phyloP scores from a whole-genome alignment of 2,888 invertebrate genomes.

The Automeris io region DNA sequence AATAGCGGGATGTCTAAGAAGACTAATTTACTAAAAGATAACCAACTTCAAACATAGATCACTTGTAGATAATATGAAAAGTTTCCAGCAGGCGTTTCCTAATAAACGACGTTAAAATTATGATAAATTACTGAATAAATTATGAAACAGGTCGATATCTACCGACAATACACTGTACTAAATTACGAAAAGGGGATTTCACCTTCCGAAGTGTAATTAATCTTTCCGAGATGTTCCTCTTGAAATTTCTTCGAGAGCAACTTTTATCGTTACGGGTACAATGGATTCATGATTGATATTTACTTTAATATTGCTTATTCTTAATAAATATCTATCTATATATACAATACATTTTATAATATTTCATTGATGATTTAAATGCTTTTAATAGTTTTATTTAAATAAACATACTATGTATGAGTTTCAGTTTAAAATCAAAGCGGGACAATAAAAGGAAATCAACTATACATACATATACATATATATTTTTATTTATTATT shows the following conservation, averaged over 20 bases:
- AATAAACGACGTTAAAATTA: slow-evolving; percentile 27
- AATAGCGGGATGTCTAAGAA: not conserved
- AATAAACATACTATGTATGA: no score
- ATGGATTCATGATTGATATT: not conserved
- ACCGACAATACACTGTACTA: slow-evolving; percentile 11
- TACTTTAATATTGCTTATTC: no score
- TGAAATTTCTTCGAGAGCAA: slow-evolving; percentile 1
- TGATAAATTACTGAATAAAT: slow-evolving; percentile 23
- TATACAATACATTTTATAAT: no score
- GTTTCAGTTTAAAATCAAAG: no score
- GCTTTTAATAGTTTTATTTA: no score
- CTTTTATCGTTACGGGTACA: not conserved
- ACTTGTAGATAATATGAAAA: slow-evolving; percentile 13
- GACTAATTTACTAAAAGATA: slow-evolving; percentile 1
- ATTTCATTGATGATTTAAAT: no score
- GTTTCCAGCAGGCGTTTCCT: slow-evolving; percentile 15
- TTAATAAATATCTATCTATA: no score
- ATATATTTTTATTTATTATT: no score
- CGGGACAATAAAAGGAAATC: no score
- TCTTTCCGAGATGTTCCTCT: slow-evolving; percentile 3
- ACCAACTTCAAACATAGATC: slow-evolving; percentile 9
- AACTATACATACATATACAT: no score
- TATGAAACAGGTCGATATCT: slow-evolving; percentile 18
- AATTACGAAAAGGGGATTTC: slow-evolving; percentile 12
- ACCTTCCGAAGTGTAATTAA: slow-evolving; percentile 8